These are phyloP conservation scores for Momotus momota DNA, from an alignment of 2,797 vertebrate genomes.

Conservation along the genomic window DNA sequence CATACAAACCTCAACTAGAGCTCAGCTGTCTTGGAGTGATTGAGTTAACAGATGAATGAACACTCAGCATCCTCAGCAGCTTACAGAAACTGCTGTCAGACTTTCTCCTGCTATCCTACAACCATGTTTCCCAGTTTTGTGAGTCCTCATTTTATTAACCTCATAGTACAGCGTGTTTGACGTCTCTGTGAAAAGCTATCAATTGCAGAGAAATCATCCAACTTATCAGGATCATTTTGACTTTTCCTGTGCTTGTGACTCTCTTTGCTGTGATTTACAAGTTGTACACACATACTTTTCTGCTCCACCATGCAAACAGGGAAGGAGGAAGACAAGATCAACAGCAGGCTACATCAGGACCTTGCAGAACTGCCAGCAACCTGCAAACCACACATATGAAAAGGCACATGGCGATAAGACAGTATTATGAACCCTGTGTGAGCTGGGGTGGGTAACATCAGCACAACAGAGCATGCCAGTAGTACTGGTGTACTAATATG, in stretches of 20 bases:
- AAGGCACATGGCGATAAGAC: not conserved
- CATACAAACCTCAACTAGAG: not conserved
- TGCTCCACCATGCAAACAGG: not conserved
- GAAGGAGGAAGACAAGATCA: not conserved
- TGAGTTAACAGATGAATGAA: not conserved
- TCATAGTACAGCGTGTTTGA: not conserved
- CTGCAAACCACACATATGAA: not conserved
- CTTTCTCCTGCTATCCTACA: not conserved
- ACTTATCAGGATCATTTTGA: not conserved
- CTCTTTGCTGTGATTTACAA: not conserved
- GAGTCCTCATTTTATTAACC: not conserved
- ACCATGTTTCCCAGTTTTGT: not conserved
- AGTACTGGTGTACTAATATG: not conserved
- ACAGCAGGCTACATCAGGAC: fast-evolving
- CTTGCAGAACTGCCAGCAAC: not conserved
- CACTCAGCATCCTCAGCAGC: not conserved
- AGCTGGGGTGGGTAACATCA: not conserved
- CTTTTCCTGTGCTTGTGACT: not conserved
- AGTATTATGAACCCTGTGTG: fast-evolving
- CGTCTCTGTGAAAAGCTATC: not conserved
- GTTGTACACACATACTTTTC: fast-evolving
- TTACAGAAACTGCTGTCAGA: not conserved
- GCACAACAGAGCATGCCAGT: not conserved
- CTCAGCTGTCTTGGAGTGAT: not conserved
- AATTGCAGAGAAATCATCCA: not conserved